Evolutionary conservation across 2,797 vertebrate species (phyloP).

Genomic region (Lepus townsendii): DNA sequence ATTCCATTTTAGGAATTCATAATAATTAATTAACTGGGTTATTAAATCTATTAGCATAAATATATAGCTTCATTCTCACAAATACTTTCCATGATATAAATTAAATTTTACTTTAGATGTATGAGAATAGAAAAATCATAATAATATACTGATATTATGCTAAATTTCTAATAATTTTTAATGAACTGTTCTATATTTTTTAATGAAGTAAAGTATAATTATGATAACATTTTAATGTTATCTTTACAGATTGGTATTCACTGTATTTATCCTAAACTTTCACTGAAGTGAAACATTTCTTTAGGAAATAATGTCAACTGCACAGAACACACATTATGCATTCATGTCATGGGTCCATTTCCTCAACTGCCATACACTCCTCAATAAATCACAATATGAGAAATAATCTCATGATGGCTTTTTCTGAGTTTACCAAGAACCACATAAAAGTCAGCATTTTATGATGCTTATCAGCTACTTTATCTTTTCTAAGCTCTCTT

Average conservation of each 20-base stretch:
- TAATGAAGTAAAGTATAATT: constrained; percentile 17
- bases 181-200: constrained; percentile 16
- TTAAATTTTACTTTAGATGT: constrained; percentile 59
- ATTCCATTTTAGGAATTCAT: constrained; percentile 82
- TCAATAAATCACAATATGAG: neutral
- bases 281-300: constrained; percentile 16
- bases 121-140: constrained; percentile 58
- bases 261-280: neutral
- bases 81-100: constrained; percentile 75
- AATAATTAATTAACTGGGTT: constrained; percentile 82
- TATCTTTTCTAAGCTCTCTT: neutral
- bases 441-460: neutral
- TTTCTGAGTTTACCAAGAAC: neutral
- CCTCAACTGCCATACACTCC: neutral
- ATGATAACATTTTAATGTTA: neutral
- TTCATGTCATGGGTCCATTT: neutral
- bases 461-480: neutral
- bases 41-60: constrained; percentile 74
- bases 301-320: constrained; percentile 11
- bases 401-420: neutral
- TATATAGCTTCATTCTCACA: constrained; percentile 34
- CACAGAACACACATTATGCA: neutral
- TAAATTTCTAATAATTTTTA: constrained; percentile 29
- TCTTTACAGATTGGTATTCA: constrained; percentile 29
- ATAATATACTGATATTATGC: neutral